Conservation (phyloP, 2,888 invertebrate species). For the Oxycera nigricornis region DNA sequence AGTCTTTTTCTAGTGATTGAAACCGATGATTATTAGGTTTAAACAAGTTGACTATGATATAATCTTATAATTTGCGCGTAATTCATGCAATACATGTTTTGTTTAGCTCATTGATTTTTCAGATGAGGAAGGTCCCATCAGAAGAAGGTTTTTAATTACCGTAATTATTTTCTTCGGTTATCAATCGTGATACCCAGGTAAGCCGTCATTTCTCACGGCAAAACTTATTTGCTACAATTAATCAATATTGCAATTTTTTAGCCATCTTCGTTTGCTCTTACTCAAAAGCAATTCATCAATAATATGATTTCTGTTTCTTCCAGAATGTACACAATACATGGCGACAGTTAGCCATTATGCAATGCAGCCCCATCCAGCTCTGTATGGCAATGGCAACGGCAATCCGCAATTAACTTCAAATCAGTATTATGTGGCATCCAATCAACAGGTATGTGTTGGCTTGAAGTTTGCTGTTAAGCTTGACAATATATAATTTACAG, state of each 20-base stretch:
- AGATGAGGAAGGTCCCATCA: too few species aligned
- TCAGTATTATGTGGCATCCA: conserved; percentile 42
- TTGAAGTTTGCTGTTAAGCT: too few species aligned
- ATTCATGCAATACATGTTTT: too few species aligned
- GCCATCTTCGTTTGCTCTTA: neutral
- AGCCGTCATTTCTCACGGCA: neutral
- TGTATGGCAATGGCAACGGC: conserved; percentile 26
- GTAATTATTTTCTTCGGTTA: too few species aligned
- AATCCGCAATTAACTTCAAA: conserved; percentile 31
- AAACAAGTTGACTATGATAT: too few species aligned
- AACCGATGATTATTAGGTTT: too few species aligned
- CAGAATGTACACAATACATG: conserved; percentile 39
- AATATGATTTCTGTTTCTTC: conserved; percentile 12
- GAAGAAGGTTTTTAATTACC: too few species aligned
- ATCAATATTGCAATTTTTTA: neutral
- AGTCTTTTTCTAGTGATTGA: too few species aligned
- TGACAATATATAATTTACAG: too few species aligned
- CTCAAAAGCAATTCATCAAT: neutral
- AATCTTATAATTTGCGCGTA: too few species aligned
- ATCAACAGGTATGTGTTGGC: conserved; percentile 41
- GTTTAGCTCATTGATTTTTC: too few species aligned
- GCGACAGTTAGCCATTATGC: conserved; percentile 43
- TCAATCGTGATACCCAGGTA: too few species aligned
- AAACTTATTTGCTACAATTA: neutral
- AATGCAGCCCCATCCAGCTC: conserved; percentile 41